Evolutionary conservation across 2,888 invertebrate genomes (phyloP), one percentile per base, ranked within the genome.

Genomic region (Caenorhabditis doughertyi): DNA sequence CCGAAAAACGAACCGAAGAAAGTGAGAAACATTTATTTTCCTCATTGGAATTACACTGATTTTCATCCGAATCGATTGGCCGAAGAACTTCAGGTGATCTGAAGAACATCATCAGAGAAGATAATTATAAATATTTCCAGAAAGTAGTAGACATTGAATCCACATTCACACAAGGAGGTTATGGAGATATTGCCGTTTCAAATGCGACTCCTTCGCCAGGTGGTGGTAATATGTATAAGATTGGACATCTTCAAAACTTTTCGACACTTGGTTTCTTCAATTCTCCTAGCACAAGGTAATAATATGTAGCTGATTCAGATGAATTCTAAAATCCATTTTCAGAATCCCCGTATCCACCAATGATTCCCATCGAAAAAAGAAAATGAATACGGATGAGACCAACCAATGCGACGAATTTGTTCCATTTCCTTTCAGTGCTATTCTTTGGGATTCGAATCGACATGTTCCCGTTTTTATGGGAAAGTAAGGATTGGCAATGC

Each of bases 211-310:
- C n/a, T n/a, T n/a, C 74, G 4, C 21, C 32, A 2, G 11, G 39
- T 5, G 67, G 74, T 11, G 49, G 11, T 4, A 35, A 47, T 11
- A 32, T 44, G 29, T 44, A 53, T n/a, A 27, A 29, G 25, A 58
- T 74, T n/a, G 44, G 47, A 16, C 74, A 76, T 27, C 18, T 76
- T 32, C 74, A 76, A n/a, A 56, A 76, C 39, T 76, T 76, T 16
- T 64, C 74, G 0, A 58, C 11, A 7, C 35, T 76, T 7, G 39
- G 29, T 5, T 58, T 76, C 32, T 39, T 42, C 27, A 76, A 76
- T 25, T 13, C 67, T 56, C 58, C 74, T 3, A 64, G 55, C 9
- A 56, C 65, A 1, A 39, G 39, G 39, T 39, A 13, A 8, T 5
- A 13, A 11, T 13, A 39, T 39, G 32, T 4, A 39, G 3, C 16